Percentiles rank a stretch among this genome's conserved stretches.
These are phyloP conservation scores for Salticus scenicus DNA, from an alignment of 2,888 invertebrate species.

Conservation along the genomic window DNA sequence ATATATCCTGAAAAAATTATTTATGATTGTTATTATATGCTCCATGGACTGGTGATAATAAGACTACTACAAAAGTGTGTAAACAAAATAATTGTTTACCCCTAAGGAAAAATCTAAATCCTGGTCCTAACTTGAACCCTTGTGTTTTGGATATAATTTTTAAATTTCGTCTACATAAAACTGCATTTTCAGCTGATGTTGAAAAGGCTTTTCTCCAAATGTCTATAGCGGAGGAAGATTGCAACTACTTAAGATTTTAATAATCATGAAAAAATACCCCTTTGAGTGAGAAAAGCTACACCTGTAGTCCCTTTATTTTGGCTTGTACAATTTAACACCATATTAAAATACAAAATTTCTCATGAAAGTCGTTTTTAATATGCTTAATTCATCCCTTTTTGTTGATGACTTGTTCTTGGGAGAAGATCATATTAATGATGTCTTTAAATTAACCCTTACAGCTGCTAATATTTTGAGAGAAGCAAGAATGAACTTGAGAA, in stretches of 20 bases:
- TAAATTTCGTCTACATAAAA: neutral
- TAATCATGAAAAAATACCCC: neutral
- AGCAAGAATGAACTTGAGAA: slow-evolving; percentile 12
- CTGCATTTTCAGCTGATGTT: slow-evolving; percentile 20
- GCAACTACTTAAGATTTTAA: neutral
- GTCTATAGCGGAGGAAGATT: neutral
- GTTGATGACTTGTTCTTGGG: neutral
- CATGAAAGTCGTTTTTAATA: neutral
- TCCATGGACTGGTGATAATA: neutral
- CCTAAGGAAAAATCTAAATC: neutral
- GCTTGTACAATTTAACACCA: neutral
- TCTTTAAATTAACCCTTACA: neutral
- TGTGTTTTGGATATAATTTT: slow-evolving; percentile 7
- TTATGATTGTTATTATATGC: neutral
- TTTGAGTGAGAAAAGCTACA: neutral
- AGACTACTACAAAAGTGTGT: neutral
- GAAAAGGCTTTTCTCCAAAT: slow-evolving; percentile 14
- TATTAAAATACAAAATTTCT: neutral
- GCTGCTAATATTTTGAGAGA: neutral
- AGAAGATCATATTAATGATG: neutral
- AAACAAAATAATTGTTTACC: neutral
- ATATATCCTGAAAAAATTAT: neutral
- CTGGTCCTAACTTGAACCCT: slow-evolving; percentile 7
- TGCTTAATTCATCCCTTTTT: neutral
- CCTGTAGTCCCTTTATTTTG: neutral